These are phyloP conservation scores for Petrophora chlorosata DNA, from an alignment of 2,888 invertebrate species.

Conservation along the genomic window DNA sequence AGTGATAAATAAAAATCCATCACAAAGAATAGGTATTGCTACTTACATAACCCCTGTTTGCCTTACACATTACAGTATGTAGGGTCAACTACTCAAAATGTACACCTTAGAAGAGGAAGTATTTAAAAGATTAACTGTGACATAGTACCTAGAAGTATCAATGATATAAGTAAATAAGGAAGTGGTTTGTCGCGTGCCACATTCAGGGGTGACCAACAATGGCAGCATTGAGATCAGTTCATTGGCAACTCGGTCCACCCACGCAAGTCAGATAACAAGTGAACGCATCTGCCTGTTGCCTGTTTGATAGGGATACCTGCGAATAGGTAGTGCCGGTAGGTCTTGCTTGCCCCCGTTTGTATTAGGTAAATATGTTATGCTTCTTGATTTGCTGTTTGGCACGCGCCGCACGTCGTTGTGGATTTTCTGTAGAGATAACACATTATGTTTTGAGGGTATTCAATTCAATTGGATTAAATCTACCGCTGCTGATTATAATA, in stretches of 20 bases:
- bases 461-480: too few relatives aligned
- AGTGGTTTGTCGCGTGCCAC: slow-evolving; percentile 63
- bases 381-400: slow-evolving; percentile 8
- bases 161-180: slow-evolving; percentile 64
- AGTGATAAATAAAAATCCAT: too few relatives aligned
- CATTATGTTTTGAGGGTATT: background rate
- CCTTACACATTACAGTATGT: slow-evolving; percentile 26
- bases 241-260: slow-evolving; percentile 74
- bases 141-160: slow-evolving; percentile 41
- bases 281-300: slow-evolving; percentile 79
- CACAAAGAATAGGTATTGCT: background rate
- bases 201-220: slow-evolving; percentile 72
- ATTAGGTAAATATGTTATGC: slow-evolving; percentile 12
- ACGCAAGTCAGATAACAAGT: slow-evolving; percentile 78
- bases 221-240: slow-evolving; percentile 73
- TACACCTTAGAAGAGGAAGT: background rate
- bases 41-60: slow-evolving; percentile 38
- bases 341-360: slow-evolving; percentile 21
- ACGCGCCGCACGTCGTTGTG: slow-evolving; percentile 3
- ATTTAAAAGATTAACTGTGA: slow-evolving; percentile 1
- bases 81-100: background rate
- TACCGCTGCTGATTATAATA: too few relatives aligned
- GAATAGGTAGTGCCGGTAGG: slow-evolving; percentile 1
- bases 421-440: slow-evolving; percentile 6
- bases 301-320: slow-evolving; percentile 58